Conservation (phyloP, 2,888 invertebrate genomes). For the Athalia cordata region DNA sequence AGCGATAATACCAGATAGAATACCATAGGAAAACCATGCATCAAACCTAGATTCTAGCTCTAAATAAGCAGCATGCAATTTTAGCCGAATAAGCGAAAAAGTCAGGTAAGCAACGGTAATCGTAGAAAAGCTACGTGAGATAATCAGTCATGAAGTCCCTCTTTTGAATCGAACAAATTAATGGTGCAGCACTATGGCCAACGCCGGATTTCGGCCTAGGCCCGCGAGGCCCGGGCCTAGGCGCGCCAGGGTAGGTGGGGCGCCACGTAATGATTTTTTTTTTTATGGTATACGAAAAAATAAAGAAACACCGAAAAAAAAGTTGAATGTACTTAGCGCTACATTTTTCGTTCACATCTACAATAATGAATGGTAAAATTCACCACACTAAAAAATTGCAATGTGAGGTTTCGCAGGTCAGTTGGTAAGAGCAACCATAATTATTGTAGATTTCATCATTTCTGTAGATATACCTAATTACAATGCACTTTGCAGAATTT, state of each 20-base stretch:
- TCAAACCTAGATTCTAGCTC: too few species aligned
- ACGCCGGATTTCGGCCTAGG: constrained; percentile 26
- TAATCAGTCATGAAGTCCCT: too few species aligned
- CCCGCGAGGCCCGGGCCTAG: constrained; percentile 28
- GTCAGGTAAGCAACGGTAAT: too few species aligned
- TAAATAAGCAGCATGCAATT: too few species aligned
- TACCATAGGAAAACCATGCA: too few species aligned
- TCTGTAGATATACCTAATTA: neutral
- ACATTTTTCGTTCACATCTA: constrained; percentile 14
- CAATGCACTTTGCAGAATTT: constrained; percentile 12
- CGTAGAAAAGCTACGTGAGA: too few species aligned
- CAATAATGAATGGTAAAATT: constrained; percentile 17
- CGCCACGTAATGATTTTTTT: constrained; percentile 11
- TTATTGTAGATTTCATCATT: constrained; percentile 4
- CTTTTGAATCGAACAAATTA: too few species aligned
- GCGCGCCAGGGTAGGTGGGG: constrained; percentile 27
- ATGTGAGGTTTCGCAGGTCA: constrained; percentile 8
- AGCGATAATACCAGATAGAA: too few species aligned
- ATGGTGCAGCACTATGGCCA: too few species aligned
- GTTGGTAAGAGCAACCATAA: constrained; percentile 23
- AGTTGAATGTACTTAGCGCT: neutral
- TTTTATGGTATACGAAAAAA: constrained; percentile 9
- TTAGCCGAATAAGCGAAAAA: too few species aligned
- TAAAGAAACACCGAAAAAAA: constrained; percentile 17
- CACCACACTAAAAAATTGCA: constrained; percentile 12